Base-by-base conservation (phyloP, 2,888 invertebrate genomes). In the Tachina lurida region DNA sequence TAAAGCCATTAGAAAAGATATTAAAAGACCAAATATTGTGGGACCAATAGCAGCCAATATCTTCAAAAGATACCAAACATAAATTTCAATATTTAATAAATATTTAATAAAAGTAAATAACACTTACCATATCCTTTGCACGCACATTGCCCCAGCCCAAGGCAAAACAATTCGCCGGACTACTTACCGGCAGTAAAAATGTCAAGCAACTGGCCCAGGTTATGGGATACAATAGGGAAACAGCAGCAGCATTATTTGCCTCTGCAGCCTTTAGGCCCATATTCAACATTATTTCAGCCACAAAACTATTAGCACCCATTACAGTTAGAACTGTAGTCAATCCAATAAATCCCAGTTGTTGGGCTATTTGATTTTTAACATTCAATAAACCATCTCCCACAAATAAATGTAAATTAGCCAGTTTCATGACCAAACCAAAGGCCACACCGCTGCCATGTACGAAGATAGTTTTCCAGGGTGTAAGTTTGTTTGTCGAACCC, bases 111-210 rank as follows among this genome's bases (percentile, higher is more conserved):
- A n/a, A 22, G 13, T 12, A 15, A 17, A 12, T 9, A 5, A 17
- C 60, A 56, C 52, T 65, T 45, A 85, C 85, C 74, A 82, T 65
- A 47, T 82, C 74, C 31, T 78, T 85, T 13, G 82, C 62, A 17
- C 82, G 63, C 17, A 85, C 45, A 75, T 82, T 74, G 13, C 77
- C 82, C 85, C 85, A 85, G 47, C 78, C 77, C 12, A 74, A 41
- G 22, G 81, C 74, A 74, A 82, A 85, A 65, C 70, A 52, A 75
- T 85, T 85, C 1, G 78, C 73, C 5, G 74, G 58, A 17, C 81
- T 78, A n/a, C 85, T 85, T 0, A 85, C 54, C 0, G 85, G 85
- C 43, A 85, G 15, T n/a, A 85, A 8, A 58, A 85, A 85, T 10
- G 78, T 68, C 47, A 85, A n/a, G 15, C 74, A 70, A 15, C 54